A percentile compares a stretch with the other conserved stretches of the same genome.
phyloP scores from a whole-genome alignment of 2,113 vertebrate genomes.

The Zosterops borbonicus region DNA sequence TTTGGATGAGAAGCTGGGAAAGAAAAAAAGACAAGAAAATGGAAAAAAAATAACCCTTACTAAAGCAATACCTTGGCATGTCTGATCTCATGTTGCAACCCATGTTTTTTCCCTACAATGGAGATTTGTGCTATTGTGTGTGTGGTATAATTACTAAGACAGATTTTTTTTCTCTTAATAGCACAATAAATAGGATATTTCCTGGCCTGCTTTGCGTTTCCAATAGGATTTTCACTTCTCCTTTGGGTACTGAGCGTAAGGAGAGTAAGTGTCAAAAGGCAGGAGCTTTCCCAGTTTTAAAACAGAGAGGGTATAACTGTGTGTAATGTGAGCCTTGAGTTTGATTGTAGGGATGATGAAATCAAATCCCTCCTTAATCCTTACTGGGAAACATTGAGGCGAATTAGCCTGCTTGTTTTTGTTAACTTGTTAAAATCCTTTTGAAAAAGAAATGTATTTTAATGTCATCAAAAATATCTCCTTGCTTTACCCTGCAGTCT shows the following conservation, averaged over 20 bases:
- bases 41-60: neutral
- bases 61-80: conserved; percentile 39
- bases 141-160: conserved; percentile 52
- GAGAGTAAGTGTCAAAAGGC: conserved; percentile 65
- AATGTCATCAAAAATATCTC: neutral
- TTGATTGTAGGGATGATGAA: conserved; percentile 46
- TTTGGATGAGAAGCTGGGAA: conserved; percentile 16
- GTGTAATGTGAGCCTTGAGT: neutral
- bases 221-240: conserved; percentile 65
- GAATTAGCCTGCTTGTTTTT: neutral
- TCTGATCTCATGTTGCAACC: conserved; percentile 33
- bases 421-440: neutral
- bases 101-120: conserved; percentile 19
- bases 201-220: conserved; percentile 47
- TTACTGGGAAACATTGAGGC: conserved; percentile 7
- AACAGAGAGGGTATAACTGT: conserved; percentile 3
- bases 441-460: neutral
- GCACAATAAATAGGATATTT: conserved; percentile 70
- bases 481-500: neutral
- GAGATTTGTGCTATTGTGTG: conserved; percentile 58
- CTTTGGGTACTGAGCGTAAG: conserved; percentile 27
- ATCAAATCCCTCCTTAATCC: conserved; percentile 30
- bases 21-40: neutral
- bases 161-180: conserved; percentile 29
- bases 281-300: conserved; percentile 46